Conservation (phyloP, 2,113 vertebrate genomes). For the Micronisus gabar region DNA sequence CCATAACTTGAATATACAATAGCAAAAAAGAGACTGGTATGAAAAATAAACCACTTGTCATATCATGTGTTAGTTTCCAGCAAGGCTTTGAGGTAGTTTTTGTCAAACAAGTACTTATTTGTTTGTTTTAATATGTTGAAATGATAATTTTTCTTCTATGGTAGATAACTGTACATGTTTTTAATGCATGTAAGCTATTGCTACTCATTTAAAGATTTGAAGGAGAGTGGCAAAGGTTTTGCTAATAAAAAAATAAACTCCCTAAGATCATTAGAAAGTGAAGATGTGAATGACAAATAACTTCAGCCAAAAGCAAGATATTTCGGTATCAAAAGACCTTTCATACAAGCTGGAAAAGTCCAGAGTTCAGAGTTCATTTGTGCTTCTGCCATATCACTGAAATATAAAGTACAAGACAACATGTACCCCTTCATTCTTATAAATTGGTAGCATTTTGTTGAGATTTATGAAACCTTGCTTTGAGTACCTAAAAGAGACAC, state of each 20-base stretch:
- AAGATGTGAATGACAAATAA: conserved; percentile 13
- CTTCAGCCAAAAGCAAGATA: not conserved
- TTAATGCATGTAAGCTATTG: conserved; percentile 34
- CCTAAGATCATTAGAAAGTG: conserved; percentile 27
- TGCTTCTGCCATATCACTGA: not conserved
- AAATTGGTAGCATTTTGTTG: not conserved
- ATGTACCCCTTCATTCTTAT: not conserved
- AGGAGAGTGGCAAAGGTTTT: conserved; percentile 61
- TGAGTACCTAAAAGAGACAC: not conserved
- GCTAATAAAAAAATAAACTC: conserved; percentile 73
- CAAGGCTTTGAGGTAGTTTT: conserved; percentile 52
- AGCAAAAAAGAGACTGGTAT: conserved; percentile 32
- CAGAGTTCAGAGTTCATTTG: not conserved
- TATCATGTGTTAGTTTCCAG: conserved; percentile 58
- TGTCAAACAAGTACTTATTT: conserved; percentile 70
- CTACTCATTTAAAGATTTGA: conserved; percentile 54
- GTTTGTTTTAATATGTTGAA: conserved; percentile 60
- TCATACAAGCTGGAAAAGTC: not conserved
- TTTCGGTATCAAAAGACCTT: not conserved
- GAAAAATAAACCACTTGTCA: conserved; percentile 73
- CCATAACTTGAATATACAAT: conserved; percentile 59
- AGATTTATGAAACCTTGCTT: not conserved
- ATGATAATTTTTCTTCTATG: conserved; percentile 15
- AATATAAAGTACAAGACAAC: not conserved
- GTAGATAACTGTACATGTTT: conserved; percentile 10